A percentile compares a stretch with the other conserved stretches of the same genome.
These are phyloP conservation scores for Agrochola macilenta DNA, from an alignment of 2,888 invertebrate species.

Conservation along the genomic window DNA sequence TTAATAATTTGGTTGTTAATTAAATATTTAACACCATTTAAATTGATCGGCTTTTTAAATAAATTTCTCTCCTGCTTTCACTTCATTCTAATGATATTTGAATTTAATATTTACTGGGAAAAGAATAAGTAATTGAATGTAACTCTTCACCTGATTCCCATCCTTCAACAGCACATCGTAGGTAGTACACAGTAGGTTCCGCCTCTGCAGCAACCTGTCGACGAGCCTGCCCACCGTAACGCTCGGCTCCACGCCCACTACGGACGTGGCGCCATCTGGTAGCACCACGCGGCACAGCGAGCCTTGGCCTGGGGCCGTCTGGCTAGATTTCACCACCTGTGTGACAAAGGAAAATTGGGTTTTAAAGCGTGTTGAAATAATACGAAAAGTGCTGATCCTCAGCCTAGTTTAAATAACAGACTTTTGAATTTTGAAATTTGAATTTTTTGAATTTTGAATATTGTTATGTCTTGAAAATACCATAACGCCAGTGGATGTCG, in stretches of 20 bases:
- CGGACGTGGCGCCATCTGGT: slow-evolving; percentile 97
- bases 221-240: slow-evolving; percentile 95
- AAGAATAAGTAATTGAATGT: not conserved
- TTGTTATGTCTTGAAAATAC: not conserved
- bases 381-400: no score
- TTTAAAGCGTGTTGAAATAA: not conserved
- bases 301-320: slow-evolving; percentile 71
- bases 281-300: slow-evolving; percentile 95
- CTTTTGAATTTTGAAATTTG: no score
- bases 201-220: slow-evolving; percentile 95
- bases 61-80: not conserved
- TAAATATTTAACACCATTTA: not conserved
- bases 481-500: no score
- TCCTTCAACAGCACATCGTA: slow-evolving; percentile 94
- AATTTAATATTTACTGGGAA: not conserved
- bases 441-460: no score
- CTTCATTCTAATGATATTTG: not conserved
- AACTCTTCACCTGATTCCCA: slow-evolving; percentile 71
- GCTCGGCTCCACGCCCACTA: slow-evolving; percentile 94
- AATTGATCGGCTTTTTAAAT: not conserved
- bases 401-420: no score
- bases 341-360: not conserved
- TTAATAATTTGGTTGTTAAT: no score
- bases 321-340: slow-evolving; percentile 83
- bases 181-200: slow-evolving; percentile 94